A percentile compares a stretch with the other conserved stretches of the same genome.
Conservation (phyloP, 2,888 invertebrate genomes). For the Amiota communis region DNA sequence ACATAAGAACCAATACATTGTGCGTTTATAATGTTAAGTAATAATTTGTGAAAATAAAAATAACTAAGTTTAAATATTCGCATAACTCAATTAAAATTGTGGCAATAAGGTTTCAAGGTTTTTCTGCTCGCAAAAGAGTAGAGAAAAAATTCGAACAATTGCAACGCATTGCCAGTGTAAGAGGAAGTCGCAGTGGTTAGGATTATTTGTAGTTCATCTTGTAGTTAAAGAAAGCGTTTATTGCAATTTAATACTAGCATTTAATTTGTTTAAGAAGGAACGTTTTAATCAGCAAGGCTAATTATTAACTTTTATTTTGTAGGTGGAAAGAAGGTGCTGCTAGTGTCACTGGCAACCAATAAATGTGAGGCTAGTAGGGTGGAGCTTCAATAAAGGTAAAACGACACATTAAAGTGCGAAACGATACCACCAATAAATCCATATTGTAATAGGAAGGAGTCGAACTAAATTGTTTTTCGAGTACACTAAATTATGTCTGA, state of each 20-base stretch:
- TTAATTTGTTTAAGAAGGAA: too few relatives aligned
- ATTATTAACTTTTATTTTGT: not conserved
- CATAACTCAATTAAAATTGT: slow-evolving; percentile 26
- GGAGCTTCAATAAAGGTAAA: slow-evolving; percentile 7
- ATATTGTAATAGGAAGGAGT: not conserved
- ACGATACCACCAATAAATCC: not conserved
- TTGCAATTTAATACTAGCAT: too few relatives aligned
- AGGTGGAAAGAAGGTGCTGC: slow-evolving; percentile 15
- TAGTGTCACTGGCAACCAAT: slow-evolving; percentile 5
- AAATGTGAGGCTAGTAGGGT: slow-evolving; percentile 13
- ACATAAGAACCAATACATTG: slow-evolving; percentile 10
- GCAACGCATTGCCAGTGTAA: too few relatives aligned
- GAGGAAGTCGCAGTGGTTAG: too few relatives aligned
- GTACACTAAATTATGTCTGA: slow-evolving; percentile 77
- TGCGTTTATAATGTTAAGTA: slow-evolving; percentile 7
- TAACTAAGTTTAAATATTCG: not conserved
- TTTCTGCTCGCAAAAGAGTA: slow-evolving; percentile 4
- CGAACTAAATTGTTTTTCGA: not conserved
- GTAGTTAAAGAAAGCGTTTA: too few relatives aligned
- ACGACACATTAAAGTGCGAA: not conserved
- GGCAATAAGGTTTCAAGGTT: slow-evolving; percentile 25
- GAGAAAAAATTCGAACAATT: not conserved
- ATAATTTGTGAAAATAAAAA: not conserved
- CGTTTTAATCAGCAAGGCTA: not conserved
- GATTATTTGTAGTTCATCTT: too few relatives aligned